Conservation (phyloP, 2,113 vertebrate genomes). For the Aramus guarauna region DNA sequence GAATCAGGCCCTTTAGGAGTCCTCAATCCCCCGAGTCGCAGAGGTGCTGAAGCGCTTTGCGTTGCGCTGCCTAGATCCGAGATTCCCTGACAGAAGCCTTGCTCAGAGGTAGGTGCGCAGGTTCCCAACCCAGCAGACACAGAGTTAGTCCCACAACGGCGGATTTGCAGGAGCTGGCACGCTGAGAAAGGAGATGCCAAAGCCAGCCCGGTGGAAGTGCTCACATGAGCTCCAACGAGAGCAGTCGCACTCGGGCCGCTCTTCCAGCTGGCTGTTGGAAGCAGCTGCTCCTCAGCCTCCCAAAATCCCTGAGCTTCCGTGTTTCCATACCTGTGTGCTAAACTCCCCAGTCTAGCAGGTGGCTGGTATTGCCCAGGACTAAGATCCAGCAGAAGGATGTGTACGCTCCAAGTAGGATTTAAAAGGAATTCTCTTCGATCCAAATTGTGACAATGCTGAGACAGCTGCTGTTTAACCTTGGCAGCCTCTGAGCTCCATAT, state of each 20-base stretch:
- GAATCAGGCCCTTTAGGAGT: neutral
- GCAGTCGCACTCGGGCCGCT: accelerated
- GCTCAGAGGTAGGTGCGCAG: neutral
- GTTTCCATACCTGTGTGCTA: accelerated
- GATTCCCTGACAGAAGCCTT: neutral
- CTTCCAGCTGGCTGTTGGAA: neutral
- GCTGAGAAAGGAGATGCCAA: accelerated
- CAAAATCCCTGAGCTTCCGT: neutral
- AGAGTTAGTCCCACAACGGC: neutral
- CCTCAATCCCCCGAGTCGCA: neutral
- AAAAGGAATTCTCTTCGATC: neutral
- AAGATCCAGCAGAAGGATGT: neutral
- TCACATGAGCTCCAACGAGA: accelerated
- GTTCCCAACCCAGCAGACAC: accelerated
- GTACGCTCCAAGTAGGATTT: neutral
- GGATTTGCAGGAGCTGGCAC: neutral
- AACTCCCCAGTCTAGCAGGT: neutral
- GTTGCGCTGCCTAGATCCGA: neutral
- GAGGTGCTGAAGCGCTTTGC: neutral
- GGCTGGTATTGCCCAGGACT: neutral
- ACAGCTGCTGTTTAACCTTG: neutral
- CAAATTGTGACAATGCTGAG: neutral
- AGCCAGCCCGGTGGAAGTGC: neutral
- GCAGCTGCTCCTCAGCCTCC: neutral
- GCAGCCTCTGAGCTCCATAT: neutral